Conservation (phyloP, 2,888 invertebrate species). For the Cataglyphis rosenhaueri region DNA sequence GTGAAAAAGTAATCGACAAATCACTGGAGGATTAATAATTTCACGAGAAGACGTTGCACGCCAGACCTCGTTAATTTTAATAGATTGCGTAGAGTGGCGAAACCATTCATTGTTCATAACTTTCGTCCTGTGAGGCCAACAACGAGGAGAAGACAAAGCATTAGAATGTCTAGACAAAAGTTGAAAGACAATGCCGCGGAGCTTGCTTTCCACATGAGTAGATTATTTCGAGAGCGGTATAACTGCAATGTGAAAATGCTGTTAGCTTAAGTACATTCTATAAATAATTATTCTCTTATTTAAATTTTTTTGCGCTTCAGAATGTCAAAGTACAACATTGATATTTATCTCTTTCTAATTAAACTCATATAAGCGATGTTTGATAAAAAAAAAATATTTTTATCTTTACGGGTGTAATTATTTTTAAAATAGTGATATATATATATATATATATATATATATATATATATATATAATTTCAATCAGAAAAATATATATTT, state of each 20-base stretch:
- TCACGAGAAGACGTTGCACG: constrained; percentile 7
- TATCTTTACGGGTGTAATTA: neutral
- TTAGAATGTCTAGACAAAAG: constrained; percentile 22
- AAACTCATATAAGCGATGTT: neutral
- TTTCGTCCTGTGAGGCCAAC: neutral
- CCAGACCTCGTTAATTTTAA: constrained; percentile 35
- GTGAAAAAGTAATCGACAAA: constrained; percentile 16
- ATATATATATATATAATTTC: neutral
- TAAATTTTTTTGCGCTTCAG: neutral
- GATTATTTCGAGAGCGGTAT: neutral
- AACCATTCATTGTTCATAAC: constrained; percentile 23
- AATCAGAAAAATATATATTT: neutral
- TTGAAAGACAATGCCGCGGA: neutral
- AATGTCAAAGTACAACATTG: neutral
- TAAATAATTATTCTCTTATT: neutral
- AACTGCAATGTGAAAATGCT: neutral
- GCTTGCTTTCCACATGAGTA: neutral
- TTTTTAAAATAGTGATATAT: neutral
- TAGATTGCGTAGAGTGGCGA: constrained; percentile 9
- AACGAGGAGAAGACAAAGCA: neutral
- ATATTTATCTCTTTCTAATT: neutral
- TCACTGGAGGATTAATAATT: constrained; percentile 32
- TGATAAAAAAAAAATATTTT: neutral
- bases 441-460: too few relatives aligned
- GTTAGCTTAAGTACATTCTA: neutral